phyloP scores from a whole-genome alignment of 2,888 invertebrate genomes.

The Brachynemurus nebulosus region DNA sequence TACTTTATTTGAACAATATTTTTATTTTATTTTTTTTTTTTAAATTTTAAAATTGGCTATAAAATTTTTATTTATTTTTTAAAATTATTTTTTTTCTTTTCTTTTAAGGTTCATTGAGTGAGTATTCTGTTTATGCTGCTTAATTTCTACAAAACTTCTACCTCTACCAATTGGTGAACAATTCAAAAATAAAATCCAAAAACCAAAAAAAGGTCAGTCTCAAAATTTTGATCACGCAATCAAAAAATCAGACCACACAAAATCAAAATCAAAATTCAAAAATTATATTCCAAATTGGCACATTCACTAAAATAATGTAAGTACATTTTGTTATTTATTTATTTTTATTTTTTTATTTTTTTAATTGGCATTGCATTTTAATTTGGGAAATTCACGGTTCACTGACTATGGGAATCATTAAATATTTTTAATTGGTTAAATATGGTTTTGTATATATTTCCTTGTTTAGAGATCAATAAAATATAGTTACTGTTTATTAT shows the following conservation, averaged over 20 bases:
- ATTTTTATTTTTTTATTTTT: neutral
- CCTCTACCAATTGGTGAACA: slow-evolving; percentile 2
- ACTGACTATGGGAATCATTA: no score
- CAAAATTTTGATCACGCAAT: neutral
- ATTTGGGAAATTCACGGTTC: neutral
- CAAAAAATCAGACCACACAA: neutral
- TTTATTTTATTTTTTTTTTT: slow-evolving; percentile 1
- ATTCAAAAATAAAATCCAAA: no score
- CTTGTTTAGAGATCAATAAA: no score
- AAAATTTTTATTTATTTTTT: neutral
- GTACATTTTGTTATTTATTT: neutral
- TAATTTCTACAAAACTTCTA: no score
- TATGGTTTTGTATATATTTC: no score
- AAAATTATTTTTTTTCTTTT: slow-evolving; percentile 1
- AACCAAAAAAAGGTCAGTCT: slow-evolving; percentile 1
- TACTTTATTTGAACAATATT: neutral
- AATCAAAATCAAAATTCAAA: no score
- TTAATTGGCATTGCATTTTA: slow-evolving; percentile 2
- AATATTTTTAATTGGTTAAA: neutral
- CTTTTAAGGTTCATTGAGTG: slow-evolving; percentile 6
- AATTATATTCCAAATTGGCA: no score
- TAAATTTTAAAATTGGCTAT: slow-evolving; percentile 2
- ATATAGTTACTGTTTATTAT: no score
- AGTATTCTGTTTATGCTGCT: slow-evolving; percentile 7
- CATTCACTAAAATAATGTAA: no score